Base-by-base conservation (phyloP, 2,113 vertebrate genomes). In the Zapus hudsonius region DNA sequence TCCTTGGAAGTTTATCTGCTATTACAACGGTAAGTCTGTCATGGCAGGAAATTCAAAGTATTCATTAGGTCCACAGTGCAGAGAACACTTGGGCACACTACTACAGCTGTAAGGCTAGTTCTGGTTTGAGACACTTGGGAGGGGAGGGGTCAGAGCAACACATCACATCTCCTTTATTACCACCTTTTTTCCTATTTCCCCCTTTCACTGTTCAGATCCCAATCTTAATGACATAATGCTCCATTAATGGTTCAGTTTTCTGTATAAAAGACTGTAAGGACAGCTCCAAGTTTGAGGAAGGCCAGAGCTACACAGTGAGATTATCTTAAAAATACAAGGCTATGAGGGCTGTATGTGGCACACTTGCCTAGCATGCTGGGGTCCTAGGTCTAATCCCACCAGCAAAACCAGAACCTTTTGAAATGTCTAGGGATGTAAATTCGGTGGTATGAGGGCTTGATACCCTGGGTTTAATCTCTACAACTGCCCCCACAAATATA, bases 11-110 rank as follows among this genome's bases (percentile, higher is more conserved):
- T 79, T 0, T 72, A 93, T 87, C 90, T 95, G 57, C 73, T 90
- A 83, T 74, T 70, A 95, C 82, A 96, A 96, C 83, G 85, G 63
- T 52, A 95, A 92, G 89, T 93, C 82, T 93, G 89, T 96, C 67
- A 96, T 90, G 69, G 83, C 69, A 75, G 87, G 90, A 96, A 87
- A 96, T 87, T 92, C 93, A 90, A 94, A 87, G 87, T 81, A 57
- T 84, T 94, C 64, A 67, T 78, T 88, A 90, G 64, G 82, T 72
- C 74, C 74, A 96, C 42, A 95, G 73, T 82, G 75, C 57, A 91
- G 0, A 90, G 59, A 87, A 92, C 52, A 87, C 17, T 52, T 91
- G n/a, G 61, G 55, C 92, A 92, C 67, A 95, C 85, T 52, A 94
- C 29, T 59, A 79, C 0, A 3, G 72, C 61, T 78, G 27, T 93